Conservation (phyloP, 2,888 invertebrate genomes). For the Caenorhabditis drosophilae region DNA sequence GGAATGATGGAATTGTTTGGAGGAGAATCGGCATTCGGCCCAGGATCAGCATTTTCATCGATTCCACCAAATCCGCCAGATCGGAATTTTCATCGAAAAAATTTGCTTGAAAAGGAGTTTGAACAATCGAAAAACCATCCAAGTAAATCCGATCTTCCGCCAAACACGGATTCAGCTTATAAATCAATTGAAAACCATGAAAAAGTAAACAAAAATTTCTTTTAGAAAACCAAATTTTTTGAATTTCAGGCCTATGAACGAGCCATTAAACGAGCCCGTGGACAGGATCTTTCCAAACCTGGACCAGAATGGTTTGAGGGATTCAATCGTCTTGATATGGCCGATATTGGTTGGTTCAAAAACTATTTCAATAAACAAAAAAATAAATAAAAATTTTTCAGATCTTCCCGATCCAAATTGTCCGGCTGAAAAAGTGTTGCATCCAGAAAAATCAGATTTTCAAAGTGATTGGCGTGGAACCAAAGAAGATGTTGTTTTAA, state of each 20-base stretch:
- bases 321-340: conserved; percentile 22
- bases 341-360: conserved; percentile 18
- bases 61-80: conserved; percentile 1
- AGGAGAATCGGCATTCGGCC: conserved; percentile 4
- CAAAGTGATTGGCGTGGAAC: conserved; percentile 23
- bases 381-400: conserved; percentile 9
- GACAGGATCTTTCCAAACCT: conserved; percentile 19
- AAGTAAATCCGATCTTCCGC: too few species aligned
- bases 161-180: too few species aligned
- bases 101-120: background rate
- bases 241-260: conserved; percentile 10
- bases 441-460: conserved; percentile 14
- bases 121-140: background rate
- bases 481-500: conserved; percentile 19
- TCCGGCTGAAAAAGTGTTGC: conserved; percentile 41
- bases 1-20: conserved; percentile 43
- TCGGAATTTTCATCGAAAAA: background rate
- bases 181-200: conserved; percentile 9
- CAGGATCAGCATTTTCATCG: background rate
- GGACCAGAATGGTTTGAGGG: conserved; percentile 42
- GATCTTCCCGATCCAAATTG: conserved; percentile 39
- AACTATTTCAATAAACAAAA: too few species aligned
- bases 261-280: conserved; percentile 7
- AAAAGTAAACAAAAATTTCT: conserved; percentile 3
- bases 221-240: background rate